A percentile compares a stretch with the other conserved stretches of the same genome.
These are phyloP conservation scores for Conus betulinus DNA, from an alignment of 1,140 invertebrate species.

Conservation along the genomic window DNA sequence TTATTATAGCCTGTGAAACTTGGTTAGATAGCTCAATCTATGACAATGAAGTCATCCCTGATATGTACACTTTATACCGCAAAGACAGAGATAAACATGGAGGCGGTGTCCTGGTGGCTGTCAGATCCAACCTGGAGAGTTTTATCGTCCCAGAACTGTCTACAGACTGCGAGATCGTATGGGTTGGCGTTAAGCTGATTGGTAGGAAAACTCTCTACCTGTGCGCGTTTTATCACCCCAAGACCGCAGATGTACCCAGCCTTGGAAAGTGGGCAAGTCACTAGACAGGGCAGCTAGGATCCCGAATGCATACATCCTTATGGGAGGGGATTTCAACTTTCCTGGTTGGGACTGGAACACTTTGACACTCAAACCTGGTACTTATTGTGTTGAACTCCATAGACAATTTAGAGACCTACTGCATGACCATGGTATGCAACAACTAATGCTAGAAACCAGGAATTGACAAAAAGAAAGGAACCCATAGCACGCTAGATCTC, in stretches of 20 bases:
- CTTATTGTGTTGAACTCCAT: neutral
- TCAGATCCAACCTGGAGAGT: neutral
- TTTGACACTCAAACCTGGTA: neutral
- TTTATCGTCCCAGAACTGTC: neutral
- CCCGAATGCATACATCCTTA: neutral
- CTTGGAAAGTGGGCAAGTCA: neutral
- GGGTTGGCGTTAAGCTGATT: neutral
- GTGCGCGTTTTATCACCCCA: neutral
- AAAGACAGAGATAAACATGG: neutral
- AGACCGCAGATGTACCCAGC: neutral
- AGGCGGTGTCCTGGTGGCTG: neutral
- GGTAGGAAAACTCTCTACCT: neutral
- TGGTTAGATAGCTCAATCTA: neutral
- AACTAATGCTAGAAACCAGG: neutral
- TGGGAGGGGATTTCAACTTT: neutral
- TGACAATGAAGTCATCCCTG: neutral
- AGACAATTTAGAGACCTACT: neutral
- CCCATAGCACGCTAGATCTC: neutral
- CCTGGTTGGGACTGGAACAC: slow-evolving; percentile 2
- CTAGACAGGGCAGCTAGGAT: neutral
- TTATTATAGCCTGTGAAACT: neutral
- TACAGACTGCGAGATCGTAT: neutral
- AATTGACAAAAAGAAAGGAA: neutral
- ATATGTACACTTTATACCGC: neutral
- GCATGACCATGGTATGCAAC: neutral